A percentile compares a stretch with the other conserved stretches of the same genome.
phyloP scores from a whole-genome alignment of 2,888 invertebrate species.

The Aethes cnicana region DNA sequence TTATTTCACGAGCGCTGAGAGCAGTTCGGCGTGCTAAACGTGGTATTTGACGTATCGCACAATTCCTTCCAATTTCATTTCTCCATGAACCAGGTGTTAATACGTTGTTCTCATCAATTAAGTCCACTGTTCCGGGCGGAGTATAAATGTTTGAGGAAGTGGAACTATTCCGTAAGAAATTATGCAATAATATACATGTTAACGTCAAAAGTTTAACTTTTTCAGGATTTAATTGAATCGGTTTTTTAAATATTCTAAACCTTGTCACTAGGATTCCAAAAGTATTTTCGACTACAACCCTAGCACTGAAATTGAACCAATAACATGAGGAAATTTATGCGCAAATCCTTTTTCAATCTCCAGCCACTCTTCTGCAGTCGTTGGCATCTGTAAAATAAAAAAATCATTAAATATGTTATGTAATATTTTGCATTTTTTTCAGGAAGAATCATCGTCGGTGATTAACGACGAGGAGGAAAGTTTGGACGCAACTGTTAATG shows the following conservation, averaged over 20 bases:
- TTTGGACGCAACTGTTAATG: conserved; percentile 4
- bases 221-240: conserved; percentile 30
- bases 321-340: conserved; percentile 29
- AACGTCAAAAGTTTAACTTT: conserved; percentile 30
- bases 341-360: conserved; percentile 22
- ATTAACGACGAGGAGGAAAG: conserved; percentile 5
- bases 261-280: conserved; percentile 33
- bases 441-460: conserved; percentile 1
- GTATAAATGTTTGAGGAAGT: conserved; percentile 28
- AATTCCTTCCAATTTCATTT: too few relatives aligned
- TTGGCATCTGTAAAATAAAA: conserved; percentile 27
- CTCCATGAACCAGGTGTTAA: too few relatives aligned
- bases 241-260: conserved; percentile 34
- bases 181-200: conserved; percentile 36
- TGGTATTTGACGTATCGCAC: too few relatives aligned
- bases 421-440: too few relatives aligned
- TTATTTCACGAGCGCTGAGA: too few relatives aligned
- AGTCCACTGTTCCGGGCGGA: conserved; percentile 32
- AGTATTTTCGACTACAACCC: conserved; percentile 38
- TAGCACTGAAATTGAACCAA: conserved; percentile 30
- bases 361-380: conserved; percentile 20
- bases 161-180: conserved; percentile 35
- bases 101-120: too few relatives aligned
- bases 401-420: too few relatives aligned
- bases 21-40: too few relatives aligned